phyloP scores from a whole-genome alignment of 2,888 invertebrate genomes.

The Archips crataeganus region DNA sequence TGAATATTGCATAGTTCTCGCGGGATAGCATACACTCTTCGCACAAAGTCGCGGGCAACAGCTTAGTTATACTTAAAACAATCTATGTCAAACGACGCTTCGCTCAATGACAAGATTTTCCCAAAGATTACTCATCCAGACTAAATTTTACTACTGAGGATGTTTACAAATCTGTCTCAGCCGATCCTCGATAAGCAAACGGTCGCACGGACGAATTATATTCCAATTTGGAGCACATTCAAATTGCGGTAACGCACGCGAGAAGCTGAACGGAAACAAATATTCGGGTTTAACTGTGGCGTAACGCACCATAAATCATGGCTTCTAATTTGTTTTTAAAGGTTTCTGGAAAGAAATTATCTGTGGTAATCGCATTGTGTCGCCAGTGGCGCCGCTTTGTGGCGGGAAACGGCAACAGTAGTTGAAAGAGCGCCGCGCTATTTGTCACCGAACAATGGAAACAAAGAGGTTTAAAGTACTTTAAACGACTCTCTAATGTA shows the following conservation, averaged over 20 bases:
- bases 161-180: background rate
- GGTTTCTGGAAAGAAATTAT: constrained; percentile 76
- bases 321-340: constrained; percentile 85
- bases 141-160: background rate
- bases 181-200: constrained; percentile 43
- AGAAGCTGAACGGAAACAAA: constrained; percentile 71
- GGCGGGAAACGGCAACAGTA: constrained; percentile 49
- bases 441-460: constrained; percentile 73
- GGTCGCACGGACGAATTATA: constrained; percentile 73
- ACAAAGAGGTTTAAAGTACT: constrained; percentile 63
- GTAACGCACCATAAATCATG: constrained; percentile 81
- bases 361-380: constrained; percentile 80
- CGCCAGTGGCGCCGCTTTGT: constrained; percentile 63
- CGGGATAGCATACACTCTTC: no score
- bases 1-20: no score
- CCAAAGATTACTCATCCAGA: background rate
- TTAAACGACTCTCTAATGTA: constrained; percentile 70
- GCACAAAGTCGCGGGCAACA: no score
- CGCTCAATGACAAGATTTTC: background rate
- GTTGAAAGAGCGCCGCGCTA: constrained; percentile 69
- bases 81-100: no score
- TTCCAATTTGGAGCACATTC: constrained; percentile 83
- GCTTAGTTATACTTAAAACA: no score
- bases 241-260: constrained; percentile 84
- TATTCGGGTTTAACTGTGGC: constrained; percentile 67